phyloP scores from a whole-genome alignment of 2,797 vertebrate species.

The Pristis pectinata region DNA sequence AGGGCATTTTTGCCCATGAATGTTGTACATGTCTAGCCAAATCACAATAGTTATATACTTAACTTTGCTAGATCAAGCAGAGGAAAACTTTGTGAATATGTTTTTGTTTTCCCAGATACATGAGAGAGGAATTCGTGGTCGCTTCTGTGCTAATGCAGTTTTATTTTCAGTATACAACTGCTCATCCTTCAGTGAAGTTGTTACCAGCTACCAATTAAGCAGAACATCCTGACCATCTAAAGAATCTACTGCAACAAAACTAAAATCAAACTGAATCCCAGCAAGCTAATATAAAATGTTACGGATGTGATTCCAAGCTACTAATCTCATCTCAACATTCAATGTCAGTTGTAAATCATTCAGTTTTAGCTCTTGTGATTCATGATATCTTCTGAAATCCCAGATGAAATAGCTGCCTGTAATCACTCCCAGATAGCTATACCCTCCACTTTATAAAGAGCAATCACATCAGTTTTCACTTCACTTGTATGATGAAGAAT shows the following conservation, averaged over 20 bases:
- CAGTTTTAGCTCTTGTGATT: not conserved
- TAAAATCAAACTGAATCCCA: not conserved
- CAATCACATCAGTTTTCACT: not conserved
- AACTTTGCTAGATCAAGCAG: not conserved
- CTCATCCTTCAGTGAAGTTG: not conserved
- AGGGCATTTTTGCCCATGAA: not conserved
- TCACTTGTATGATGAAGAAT: slow-evolving; percentile 6
- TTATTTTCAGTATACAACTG: not conserved
- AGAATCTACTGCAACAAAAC: not conserved
- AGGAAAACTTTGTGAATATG: not conserved
- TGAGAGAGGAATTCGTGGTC: not conserved
- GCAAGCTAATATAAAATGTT: not conserved
- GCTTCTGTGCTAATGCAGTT: not conserved
- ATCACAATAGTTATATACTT: not conserved
- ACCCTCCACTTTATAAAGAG: not conserved
- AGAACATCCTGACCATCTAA: not conserved
- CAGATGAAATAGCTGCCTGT: slow-evolving; percentile 10
- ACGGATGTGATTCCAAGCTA: not conserved
- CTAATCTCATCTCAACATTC: not conserved
- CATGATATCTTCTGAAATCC: slow-evolving; percentile 6
- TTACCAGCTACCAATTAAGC: not conserved
- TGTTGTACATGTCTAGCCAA: not conserved
- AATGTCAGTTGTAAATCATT: not conserved
- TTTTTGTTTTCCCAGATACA: not conserved
- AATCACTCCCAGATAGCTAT: slow-evolving; percentile 9